These are phyloP conservation scores for Siphlonurus alternatus DNA, from an alignment of 2,888 invertebrate species.

Conservation along the genomic window DNA sequence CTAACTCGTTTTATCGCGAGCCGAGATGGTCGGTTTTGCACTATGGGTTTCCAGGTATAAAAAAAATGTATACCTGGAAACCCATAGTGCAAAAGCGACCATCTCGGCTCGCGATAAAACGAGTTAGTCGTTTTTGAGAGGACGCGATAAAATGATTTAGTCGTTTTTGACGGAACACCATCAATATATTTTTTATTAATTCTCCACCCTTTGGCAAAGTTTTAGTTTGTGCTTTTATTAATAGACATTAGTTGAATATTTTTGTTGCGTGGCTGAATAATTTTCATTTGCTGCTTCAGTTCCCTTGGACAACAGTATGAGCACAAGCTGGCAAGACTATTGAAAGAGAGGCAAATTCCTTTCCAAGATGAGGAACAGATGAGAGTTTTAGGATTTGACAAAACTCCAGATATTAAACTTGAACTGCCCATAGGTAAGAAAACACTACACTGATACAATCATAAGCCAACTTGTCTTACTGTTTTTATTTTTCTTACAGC, in stretches of 20 bases:
- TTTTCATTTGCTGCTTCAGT: constrained; percentile 28
- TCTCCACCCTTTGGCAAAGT: not conserved
- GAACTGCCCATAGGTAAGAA: constrained; percentile 34
- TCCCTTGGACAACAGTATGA: constrained; percentile 78
- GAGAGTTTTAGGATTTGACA: constrained; percentile 71
- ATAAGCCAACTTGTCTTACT: not conserved
- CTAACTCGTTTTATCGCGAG: no score
- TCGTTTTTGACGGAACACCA: no score
- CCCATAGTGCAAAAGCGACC: no score
- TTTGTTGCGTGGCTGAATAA: not conserved
- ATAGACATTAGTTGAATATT: not conserved
- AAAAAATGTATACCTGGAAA: no score
- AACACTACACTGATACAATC: not conserved
- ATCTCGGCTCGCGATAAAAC: no score
- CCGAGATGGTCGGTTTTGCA: no score
- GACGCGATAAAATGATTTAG: no score
- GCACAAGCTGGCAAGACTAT: constrained; percentile 45
- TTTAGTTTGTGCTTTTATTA: not conserved
- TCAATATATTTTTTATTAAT: no score
- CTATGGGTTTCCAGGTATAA: no score
- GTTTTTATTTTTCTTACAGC: constrained; percentile 25
- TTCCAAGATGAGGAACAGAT: constrained; percentile 64
- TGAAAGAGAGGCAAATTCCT: constrained; percentile 38
- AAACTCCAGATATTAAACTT: constrained; percentile 85
- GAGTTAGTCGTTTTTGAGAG: no score